Evolutionary conservation across 1,140 invertebrate species (phyloP).

Genomic region (Hyles vespertilio): DNA sequence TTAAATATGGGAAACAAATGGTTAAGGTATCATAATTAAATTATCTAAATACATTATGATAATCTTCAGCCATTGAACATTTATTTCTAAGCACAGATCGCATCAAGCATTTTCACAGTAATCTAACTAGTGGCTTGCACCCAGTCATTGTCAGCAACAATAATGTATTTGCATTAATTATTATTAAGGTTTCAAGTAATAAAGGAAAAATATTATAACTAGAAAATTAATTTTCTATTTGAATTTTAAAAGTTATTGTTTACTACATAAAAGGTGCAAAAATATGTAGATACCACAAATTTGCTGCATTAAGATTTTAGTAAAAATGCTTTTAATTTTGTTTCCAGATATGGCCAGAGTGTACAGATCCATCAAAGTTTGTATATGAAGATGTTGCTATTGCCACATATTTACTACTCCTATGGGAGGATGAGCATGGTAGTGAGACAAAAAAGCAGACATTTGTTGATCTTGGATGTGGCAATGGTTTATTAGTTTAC

Average conservation of each 20-base stretch:
- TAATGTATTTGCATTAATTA: too few species aligned
- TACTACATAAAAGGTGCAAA: neutral
- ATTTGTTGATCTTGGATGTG: constrained; percentile 97
- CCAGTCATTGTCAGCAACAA: too few species aligned
- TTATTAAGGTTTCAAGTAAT: too few species aligned
- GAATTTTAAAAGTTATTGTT: too few species aligned
- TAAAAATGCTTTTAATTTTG: constrained; percentile 28
- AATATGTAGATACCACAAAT: constrained; percentile 8
- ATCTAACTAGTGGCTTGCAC: too few species aligned
- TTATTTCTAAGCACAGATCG: too few species aligned
- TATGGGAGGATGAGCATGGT: constrained; percentile 80
- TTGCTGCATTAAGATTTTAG: neutral
- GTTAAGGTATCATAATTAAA: constrained; percentile 72
- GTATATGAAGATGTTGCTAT: constrained; percentile 98
- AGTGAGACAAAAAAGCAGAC: constrained; percentile 74
- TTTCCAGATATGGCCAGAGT: constrained; percentile 87
- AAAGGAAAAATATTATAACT: too few species aligned
- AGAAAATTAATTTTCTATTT: too few species aligned
- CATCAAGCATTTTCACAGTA: too few species aligned
- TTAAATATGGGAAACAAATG: constrained; percentile 86
- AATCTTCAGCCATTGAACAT: too few species aligned
- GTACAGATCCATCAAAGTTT: constrained; percentile 95
- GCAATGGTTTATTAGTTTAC: constrained; percentile 96
- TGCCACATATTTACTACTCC: constrained; percentile 90
- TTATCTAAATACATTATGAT: too few species aligned